Percentiles rank a stretch among this genome's conserved stretches.
Evolutionary conservation across 2,797 vertebrate species (phyloP).

Genomic region (Poeciliopsis presidionis): DNA sequence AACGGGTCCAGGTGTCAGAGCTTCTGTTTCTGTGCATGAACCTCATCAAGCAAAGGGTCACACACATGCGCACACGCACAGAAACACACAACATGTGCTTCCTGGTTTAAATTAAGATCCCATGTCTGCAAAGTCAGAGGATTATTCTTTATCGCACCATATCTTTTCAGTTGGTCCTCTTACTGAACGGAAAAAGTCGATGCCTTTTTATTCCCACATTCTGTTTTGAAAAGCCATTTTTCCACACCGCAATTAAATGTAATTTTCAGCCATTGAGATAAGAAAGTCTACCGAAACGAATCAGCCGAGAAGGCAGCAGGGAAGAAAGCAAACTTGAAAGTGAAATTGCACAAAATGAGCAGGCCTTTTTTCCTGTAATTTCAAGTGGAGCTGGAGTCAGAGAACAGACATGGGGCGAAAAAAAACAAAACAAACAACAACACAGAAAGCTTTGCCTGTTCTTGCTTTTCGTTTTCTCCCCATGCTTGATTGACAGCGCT

Average conservation of each 20-base stretch:
- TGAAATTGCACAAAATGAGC: constrained; percentile 74
- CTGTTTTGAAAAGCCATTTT: constrained; percentile 60
- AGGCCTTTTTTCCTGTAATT: constrained; percentile 61
- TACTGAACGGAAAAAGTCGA: constrained; percentile 44
- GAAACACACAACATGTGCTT: constrained; percentile 17
- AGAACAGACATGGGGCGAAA: constrained; percentile 46
- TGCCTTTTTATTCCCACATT: constrained; percentile 37
- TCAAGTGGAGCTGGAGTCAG: constrained; percentile 57
- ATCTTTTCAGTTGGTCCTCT: constrained; percentile 27
- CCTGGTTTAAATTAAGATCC: constrained; percentile 27
- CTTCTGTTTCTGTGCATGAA: constrained; percentile 28
- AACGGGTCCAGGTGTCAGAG: constrained; percentile 58
- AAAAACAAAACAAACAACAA: constrained; percentile 2
- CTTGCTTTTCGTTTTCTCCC: constrained; percentile 27
- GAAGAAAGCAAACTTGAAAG: constrained; percentile 74
- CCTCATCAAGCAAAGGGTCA: constrained; percentile 13
- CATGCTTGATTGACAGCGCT: constrained; percentile 34
- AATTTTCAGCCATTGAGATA: constrained; percentile 75
- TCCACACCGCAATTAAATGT: constrained; percentile 73
- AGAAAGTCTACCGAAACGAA: constrained; percentile 73
- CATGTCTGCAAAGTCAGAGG: constrained; percentile 18
- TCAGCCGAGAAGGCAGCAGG: constrained; percentile 57
- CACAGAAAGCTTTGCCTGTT: constrained; percentile 28
- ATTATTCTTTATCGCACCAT: constrained; percentile 34
- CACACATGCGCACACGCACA: not conserved